Evolutionary conservation across 1,140 invertebrate genomes (phyloP).

Genomic region (Halesus radiatus): DNA sequence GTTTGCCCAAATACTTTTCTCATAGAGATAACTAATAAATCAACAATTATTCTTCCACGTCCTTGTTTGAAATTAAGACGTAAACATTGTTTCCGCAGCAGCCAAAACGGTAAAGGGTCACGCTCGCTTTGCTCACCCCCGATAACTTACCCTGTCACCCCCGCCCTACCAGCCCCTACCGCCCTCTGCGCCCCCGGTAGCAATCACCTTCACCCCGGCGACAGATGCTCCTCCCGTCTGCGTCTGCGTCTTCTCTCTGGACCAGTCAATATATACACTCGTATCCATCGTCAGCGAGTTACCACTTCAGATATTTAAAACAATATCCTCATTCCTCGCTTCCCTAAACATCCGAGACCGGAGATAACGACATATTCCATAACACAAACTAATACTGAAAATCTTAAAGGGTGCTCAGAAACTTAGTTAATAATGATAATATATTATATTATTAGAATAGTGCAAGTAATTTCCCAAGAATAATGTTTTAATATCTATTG

Average conservation of each 20-base stretch:
- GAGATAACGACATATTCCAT: not conserved
- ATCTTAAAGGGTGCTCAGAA: too few species aligned
- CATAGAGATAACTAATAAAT: not conserved
- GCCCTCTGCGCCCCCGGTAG: not conserved
- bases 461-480: too few species aligned
- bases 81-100: constrained; percentile 41
- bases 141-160: constrained; percentile 5
- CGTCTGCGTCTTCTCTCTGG: not conserved
- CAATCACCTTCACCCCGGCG: not conserved
- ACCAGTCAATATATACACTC: not conserved
- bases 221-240: not conserved
- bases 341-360: not conserved
- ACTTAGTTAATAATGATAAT: too few species aligned
- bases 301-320: constrained; percentile 21
- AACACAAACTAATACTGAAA: not conserved
- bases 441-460: too few species aligned
- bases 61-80: constrained; percentile 26
- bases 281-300: constrained; percentile 7
- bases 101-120: constrained; percentile 45
- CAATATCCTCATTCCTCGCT: not conserved
- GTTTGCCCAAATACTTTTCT: too few species aligned
- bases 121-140: constrained; percentile 40
- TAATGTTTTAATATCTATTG: too few species aligned
- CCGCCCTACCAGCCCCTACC: not conserved
- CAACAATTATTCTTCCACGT: not conserved